Evolutionary conservation across 2,797 vertebrate species (phyloP).

Genomic region (Pteronotus mesoamericanus): DNA sequence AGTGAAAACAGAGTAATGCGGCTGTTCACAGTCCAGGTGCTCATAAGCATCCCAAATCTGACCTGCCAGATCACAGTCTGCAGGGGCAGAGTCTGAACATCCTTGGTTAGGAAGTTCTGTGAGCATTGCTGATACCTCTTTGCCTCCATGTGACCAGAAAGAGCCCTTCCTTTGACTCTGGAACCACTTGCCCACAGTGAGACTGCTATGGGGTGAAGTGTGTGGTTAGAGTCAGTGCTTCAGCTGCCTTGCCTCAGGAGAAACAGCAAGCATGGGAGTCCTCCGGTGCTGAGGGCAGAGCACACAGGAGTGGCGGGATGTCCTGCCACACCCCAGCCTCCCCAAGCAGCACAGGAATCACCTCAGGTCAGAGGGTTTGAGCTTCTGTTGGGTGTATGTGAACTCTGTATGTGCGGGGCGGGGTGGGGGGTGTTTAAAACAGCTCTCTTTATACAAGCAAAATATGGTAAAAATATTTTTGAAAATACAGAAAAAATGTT

Average conservation of each 20-base stretch:
- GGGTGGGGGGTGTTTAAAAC: neutral
- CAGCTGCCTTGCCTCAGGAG: neutral
- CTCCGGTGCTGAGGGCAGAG: accelerated
- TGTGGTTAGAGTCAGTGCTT: neutral
- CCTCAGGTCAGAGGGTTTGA: neutral
- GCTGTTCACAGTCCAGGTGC: neutral
- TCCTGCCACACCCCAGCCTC: neutral
- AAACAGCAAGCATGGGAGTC: accelerated
- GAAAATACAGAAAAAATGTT: neutral
- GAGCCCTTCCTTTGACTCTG: neutral
- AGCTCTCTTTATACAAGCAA: neutral
- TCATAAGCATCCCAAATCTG: neutral
- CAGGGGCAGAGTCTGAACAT: neutral
- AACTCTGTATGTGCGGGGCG: neutral
- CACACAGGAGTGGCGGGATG: neutral
- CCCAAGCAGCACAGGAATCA: neutral
- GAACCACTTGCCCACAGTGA: neutral
- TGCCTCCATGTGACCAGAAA: neutral
- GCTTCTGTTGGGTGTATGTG: neutral
- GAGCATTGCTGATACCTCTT: neutral
- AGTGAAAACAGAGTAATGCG: neutral
- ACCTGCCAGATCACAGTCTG: neutral
- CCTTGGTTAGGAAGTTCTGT: neutral
- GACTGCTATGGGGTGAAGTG: accelerated
- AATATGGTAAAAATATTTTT: neutral